phyloP scores from a whole-genome alignment of 2,797 vertebrate species.

The Bothrops alternatus region DNA sequence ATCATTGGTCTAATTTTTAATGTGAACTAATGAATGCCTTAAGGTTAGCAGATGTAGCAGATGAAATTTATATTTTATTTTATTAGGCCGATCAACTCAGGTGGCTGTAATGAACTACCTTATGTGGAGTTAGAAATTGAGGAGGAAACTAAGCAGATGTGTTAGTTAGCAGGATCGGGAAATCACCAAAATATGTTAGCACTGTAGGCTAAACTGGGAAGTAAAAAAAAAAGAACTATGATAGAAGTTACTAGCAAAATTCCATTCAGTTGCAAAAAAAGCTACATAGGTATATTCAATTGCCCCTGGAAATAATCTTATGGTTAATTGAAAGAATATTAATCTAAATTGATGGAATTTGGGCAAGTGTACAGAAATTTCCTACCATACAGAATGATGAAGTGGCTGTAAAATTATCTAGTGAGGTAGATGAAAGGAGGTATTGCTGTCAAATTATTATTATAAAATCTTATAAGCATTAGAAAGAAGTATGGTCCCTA shows the following conservation, averaged over 20 bases:
- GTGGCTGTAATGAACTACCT: not conserved
- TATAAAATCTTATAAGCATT: not conserved
- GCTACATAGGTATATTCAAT: not conserved
- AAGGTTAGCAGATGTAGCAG: not conserved
- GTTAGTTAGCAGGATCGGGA: not conserved
- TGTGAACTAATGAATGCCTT: no score
- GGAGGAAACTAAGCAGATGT: not conserved
- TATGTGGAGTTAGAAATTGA: not conserved
- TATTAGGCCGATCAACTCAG: not conserved
- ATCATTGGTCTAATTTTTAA: not conserved
- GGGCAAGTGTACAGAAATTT: not conserved
- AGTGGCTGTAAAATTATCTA: not conserved
- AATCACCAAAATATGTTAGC: not conserved
- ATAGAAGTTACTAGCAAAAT: not conserved
- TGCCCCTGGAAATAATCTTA: not conserved
- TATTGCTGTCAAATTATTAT: not conserved
- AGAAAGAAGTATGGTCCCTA: not conserved
- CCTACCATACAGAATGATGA: not conserved
- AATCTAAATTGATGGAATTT: not conserved
- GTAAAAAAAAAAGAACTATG: not conserved
- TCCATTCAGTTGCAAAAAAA: not conserved
- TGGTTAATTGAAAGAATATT: not conserved
- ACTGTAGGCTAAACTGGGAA: not conserved
- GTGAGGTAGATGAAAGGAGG: not conserved
- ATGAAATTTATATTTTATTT: not conserved